phyloP scores from a whole-genome alignment of 2,113 vertebrate species.

The Tympanuchus pallidicinctus region DNA sequence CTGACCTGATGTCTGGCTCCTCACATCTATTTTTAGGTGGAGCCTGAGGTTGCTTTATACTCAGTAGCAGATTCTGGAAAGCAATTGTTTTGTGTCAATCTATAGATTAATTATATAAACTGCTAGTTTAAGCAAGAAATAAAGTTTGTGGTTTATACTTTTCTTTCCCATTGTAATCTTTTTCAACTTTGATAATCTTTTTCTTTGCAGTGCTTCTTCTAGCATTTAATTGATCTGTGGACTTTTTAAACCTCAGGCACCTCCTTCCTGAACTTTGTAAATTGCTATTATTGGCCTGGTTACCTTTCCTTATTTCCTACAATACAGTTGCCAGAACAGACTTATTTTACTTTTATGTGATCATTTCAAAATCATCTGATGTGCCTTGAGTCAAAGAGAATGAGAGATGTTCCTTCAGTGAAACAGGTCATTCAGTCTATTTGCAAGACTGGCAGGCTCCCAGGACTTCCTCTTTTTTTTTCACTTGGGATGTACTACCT shows the following conservation, averaged over 20 bases:
- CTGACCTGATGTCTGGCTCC: not conserved
- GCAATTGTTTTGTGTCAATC: not conserved
- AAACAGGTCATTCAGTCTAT: not conserved
- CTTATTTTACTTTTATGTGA: not conserved
- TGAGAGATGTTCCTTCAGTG: not conserved
- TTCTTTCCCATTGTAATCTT: slow-evolving; percentile 8
- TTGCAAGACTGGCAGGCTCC: not conserved
- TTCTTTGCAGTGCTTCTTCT: not conserved
- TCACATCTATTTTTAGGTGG: not conserved
- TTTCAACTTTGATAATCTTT: not conserved
- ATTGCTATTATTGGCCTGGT: not conserved
- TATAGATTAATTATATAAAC: not conserved
- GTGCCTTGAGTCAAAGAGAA: not conserved
- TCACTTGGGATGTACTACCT: not conserved
- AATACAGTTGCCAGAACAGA: slow-evolving; percentile 2
- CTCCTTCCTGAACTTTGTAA: not conserved
- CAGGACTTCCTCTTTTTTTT: not conserved
- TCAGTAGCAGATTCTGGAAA: not conserved
- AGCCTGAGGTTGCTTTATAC: not conserved
- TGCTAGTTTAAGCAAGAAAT: slow-evolving; percentile 17
- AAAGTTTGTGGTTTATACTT: not conserved
- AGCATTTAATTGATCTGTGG: slow-evolving; percentile 21
- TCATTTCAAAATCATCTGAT: slow-evolving; percentile 17
- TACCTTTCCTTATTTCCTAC: slow-evolving; percentile 2
- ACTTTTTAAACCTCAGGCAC: not conserved